Evolutionary conservation across 1,140 invertebrate genomes (phyloP).

Genomic region (Drosophila lacteicornis): DNA sequence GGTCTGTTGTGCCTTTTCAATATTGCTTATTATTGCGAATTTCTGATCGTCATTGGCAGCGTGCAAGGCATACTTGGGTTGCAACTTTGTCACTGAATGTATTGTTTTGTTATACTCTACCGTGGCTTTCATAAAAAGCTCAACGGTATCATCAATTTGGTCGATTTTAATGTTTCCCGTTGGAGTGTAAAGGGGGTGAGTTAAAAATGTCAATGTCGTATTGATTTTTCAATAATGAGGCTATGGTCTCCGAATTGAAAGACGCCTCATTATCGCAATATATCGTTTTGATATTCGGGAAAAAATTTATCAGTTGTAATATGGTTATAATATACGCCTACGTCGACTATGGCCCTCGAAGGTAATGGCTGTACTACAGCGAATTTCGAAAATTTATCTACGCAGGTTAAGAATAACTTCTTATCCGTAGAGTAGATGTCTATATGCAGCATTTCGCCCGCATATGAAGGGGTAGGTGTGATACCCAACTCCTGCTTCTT

Average conservation of each 20-base stretch:
- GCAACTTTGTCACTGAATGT: conserved; percentile 4
- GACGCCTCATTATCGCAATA: conserved; percentile 37
- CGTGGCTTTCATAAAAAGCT: conserved; percentile 5
- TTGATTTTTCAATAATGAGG: conserved; percentile 11
- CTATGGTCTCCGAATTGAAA: conserved; percentile 36
- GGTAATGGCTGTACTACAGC: conserved; percentile 24
- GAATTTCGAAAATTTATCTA: conserved; percentile 44
- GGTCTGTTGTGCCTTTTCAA: too few species aligned
- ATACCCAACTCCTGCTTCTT: conserved; percentile 22
- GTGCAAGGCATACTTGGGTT: too few species aligned
- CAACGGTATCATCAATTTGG: conserved; percentile 23
- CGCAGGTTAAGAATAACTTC: conserved; percentile 4
- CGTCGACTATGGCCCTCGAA: conserved; percentile 20
- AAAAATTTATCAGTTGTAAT: too few species aligned
- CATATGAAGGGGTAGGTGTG: conserved; percentile 22
- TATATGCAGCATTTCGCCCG: too few species aligned
- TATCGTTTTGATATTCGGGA: too few species aligned
- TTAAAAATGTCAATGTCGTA: background rate
- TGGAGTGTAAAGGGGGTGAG: conserved; percentile 29
- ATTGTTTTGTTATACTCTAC: conserved; percentile 8
- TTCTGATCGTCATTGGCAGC: too few species aligned
- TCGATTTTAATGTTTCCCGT: conserved; percentile 17
- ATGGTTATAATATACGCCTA: too few species aligned
- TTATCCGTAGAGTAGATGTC: too few species aligned
- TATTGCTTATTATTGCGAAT: too few species aligned